These are phyloP conservation scores for Cyprinodon variegatus DNA, from an alignment of 2,113 vertebrate species.

Conservation along the genomic window DNA sequence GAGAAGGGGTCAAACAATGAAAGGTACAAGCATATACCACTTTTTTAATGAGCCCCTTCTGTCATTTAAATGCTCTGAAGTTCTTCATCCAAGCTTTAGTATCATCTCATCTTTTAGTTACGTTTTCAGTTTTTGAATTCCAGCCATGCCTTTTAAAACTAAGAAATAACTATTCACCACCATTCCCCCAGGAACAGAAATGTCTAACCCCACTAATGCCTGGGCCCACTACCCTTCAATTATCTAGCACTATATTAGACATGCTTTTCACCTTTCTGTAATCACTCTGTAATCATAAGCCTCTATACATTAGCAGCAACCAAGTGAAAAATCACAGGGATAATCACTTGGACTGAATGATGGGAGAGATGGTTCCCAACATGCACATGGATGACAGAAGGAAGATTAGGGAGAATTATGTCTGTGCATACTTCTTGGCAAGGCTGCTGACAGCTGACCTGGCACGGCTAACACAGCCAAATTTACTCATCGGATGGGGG, in stretches of 20 bases:
- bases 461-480: slow-evolving; percentile 59
- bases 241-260: slow-evolving; percentile 73
- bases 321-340: slow-evolving; percentile 76
- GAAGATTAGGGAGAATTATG: slow-evolving; percentile 79
- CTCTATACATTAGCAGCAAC: slow-evolving; percentile 78
- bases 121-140: slow-evolving; percentile 22
- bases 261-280: slow-evolving; percentile 77
- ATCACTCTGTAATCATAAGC: slow-evolving; percentile 73
- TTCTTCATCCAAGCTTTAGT: slow-evolving; percentile 26
- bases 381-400: slow-evolving; percentile 74
- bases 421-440: slow-evolving; percentile 72
- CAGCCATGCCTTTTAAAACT: slow-evolving; percentile 49
- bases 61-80: slow-evolving; percentile 39
- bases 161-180: slow-evolving; percentile 37
- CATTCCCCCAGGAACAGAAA: slow-evolving; percentile 48
- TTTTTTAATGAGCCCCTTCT: slow-evolving; percentile 27
- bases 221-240: slow-evolving; percentile 70
- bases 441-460: slow-evolving; percentile 68
- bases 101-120: slow-evolving; percentile 7
- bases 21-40: slow-evolving; percentile 34
- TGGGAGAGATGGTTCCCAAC: slow-evolving; percentile 65
- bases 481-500: slow-evolving; percentile 39
- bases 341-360: slow-evolving; percentile 78
- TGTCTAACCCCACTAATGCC: slow-evolving; percentile 66
- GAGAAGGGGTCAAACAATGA: slow-evolving; percentile 24